Conservation (phyloP, 2,888 invertebrate species). For the Orchesella flavescens region DNA sequence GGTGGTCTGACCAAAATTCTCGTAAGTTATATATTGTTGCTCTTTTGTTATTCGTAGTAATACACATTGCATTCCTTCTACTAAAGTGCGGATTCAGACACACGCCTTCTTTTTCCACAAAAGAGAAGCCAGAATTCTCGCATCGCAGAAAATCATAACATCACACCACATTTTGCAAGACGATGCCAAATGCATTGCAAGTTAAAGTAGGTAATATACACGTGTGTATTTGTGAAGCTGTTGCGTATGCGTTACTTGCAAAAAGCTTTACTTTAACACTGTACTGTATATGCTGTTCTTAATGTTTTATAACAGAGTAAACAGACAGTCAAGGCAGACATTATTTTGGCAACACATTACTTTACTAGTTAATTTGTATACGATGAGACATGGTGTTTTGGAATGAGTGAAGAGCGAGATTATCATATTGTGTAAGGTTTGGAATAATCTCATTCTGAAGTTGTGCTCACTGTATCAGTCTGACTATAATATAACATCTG, state of each 20-base stretch:
- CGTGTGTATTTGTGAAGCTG: neutral
- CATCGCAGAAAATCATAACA: neutral
- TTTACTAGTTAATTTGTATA: too few species aligned
- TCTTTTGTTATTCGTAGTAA: neutral
- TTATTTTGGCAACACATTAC: too few species aligned
- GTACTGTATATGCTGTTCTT: too few species aligned
- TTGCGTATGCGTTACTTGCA: neutral
- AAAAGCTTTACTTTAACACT: neutral
- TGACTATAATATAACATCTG: too few species aligned
- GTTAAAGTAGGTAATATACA: neutral
- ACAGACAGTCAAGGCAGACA: neutral
- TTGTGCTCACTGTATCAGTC: too few species aligned
- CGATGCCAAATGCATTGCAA: neutral
- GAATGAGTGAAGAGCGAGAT: too few species aligned
- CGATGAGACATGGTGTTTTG: too few species aligned
- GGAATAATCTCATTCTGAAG: too few species aligned
- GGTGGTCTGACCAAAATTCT: conserved; percentile 57
- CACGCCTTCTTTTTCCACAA: conserved; percentile 50
- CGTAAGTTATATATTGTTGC: neutral
- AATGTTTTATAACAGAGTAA: neutral
- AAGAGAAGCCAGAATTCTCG: conserved; percentile 26
- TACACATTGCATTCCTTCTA: neutral
- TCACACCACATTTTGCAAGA: conserved; percentile 26
- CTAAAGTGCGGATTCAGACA: neutral
- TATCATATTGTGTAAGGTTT: too few species aligned